Evolutionary conservation across 2,797 vertebrate genomes (phyloP), one percentile per base, ranked within the genome.

Genomic region (Gymnocypris eckloni): DNA sequence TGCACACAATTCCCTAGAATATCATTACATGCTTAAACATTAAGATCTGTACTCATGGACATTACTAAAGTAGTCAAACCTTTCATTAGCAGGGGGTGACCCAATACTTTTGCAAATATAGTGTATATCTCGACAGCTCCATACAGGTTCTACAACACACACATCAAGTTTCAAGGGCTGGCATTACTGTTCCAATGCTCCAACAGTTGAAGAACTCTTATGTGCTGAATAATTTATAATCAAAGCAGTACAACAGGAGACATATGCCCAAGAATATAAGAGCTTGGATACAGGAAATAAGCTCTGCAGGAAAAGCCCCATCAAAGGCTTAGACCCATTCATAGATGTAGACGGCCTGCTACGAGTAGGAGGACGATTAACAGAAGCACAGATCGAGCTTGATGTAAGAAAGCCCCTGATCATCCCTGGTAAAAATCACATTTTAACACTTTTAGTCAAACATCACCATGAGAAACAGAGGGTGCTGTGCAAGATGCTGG

Each of bases 351-450:
- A 43, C 8, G 8, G 41, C 1, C 41, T 48, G 37, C 25, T 86
- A 33, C 59, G 72, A 70, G 56, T 86, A 6, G 82, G 84, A 54
- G 84, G 81, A 9, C 12, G 78, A n/a, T 70, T 88, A 15, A 13
- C 18, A 37, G 45, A 87, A 28, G 69, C 61, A 37, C 8, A 77
- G n/a, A 48, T 84, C 2, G 15, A n/a, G 20, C 39, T 9, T 7
- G 28, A 75, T 0, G 48, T 89, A 25, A 79, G 70, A 15, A 88
- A 7, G 39, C 39, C 39, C 39, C 39, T 41, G 39, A 41, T 41
- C 8, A 82, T 20, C 86, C 88, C 90, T 52, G 78, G 86, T 1
- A 70, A 85, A 3, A 84, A 89, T 75, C 84, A 90, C 8, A 4
- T 90, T 41, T 86, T 87, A 52, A 9, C 80, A 13, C 20, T 90